Conservation (phyloP, 2,888 invertebrate genomes). For the Drosophila hawaiiensis region DNA sequence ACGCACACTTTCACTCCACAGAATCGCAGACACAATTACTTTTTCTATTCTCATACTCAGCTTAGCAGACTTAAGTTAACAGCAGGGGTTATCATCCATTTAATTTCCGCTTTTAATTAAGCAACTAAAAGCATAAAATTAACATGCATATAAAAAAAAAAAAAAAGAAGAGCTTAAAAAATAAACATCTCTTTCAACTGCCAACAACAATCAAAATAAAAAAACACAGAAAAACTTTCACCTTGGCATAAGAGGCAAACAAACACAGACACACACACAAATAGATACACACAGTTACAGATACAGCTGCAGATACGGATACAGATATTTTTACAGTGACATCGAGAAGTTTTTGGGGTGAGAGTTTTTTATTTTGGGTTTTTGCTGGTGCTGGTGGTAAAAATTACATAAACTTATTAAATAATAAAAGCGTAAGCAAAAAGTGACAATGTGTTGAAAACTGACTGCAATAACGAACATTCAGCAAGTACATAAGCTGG, state of each 20-base stretch:
- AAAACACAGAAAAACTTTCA: constrained; percentile 61
- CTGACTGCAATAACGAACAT: constrained; percentile 37
- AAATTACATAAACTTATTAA: constrained; percentile 56
- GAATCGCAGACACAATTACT: constrained; percentile 25
- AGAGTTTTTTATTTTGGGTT: constrained; percentile 6
- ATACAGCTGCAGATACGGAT: constrained; percentile 2
- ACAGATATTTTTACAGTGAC: constrained; percentile 21
- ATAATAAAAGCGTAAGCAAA: constrained; percentile 34
- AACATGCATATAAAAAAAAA: constrained; percentile 28
- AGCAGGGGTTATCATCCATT: constrained; percentile 43
- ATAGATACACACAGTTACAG: constrained; percentile 13
- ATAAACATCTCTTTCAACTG: constrained; percentile 35
- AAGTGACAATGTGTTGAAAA: constrained; percentile 27
- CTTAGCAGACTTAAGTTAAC: constrained; percentile 7
- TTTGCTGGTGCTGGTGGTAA: constrained; percentile 7
- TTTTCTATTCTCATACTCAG: constrained; percentile 49
- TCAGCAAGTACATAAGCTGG: constrained; percentile 30
- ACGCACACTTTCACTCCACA: constrained; percentile 53
- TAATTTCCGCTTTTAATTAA: constrained; percentile 74
- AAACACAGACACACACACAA: constrained; percentile 14
- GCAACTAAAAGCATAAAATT: constrained; percentile 64
- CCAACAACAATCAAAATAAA: constrained; percentile 41
- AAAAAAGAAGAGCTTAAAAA: constrained; percentile 26
- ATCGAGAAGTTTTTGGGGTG: constrained; percentile 38
- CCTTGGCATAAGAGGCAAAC: constrained; percentile 32